Evolutionary conservation across 2,797 vertebrate genomes (phyloP).

Genomic region (Urosaurus nigricauda): DNA sequence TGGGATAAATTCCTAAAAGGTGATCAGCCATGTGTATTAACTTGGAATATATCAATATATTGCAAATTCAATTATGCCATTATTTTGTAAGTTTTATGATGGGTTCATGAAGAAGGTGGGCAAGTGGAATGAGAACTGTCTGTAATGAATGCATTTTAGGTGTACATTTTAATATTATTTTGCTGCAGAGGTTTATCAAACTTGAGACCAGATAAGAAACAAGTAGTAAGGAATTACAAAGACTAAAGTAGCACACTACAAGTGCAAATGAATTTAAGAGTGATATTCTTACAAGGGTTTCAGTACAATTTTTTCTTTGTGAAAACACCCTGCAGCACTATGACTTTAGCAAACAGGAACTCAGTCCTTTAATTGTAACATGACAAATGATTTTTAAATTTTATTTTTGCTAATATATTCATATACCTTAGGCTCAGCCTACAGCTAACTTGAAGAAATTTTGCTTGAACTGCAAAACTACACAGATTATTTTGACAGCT

Average conservation of each 20-base stretch:
- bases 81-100: background rate
- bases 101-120: background rate
- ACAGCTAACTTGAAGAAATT: conserved; percentile 8
- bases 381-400: background rate
- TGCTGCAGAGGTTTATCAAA: background rate
- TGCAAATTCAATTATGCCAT: background rate
- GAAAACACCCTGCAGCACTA: conserved; percentile 9
- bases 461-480: conserved; percentile 7
- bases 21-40: background rate
- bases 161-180: background rate
- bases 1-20: background rate
- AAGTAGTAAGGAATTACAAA: background rate
- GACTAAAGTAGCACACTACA: background rate
- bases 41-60: background rate
- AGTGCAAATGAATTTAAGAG: background rate
- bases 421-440: conserved; percentile 22
- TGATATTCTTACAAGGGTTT: background rate
- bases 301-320: background rate
- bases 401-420: conserved; percentile 23
- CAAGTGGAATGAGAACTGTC: too few species aligned
- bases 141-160: background rate
- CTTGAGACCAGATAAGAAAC: conserved; percentile 10
- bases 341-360: background rate
- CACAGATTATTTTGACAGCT: conserved; percentile 5
- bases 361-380: background rate